A percentile compares a stretch with the other conserved stretches of the same genome.
Evolutionary conservation across 37 sponge, comb jelly and placozoan genomes (phyloP).

Genomic region (Haliclona indistincta): DNA sequence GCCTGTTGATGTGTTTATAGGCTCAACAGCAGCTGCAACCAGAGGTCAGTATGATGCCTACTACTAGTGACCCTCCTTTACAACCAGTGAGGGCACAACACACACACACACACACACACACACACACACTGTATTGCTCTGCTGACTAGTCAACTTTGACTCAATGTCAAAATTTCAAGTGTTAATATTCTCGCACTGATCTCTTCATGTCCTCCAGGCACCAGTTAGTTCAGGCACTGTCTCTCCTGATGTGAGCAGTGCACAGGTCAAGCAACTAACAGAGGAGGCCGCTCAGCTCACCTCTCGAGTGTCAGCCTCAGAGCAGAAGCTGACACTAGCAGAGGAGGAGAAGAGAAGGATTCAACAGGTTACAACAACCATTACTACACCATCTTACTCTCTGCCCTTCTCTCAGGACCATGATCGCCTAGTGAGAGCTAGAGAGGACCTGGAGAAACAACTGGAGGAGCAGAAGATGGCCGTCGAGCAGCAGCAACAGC

Average conservation of each 20-base stretch:
- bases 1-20: too few relatives aligned
- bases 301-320: conserved; percentile 39
- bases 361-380: conserved; percentile 28
- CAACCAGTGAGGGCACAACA: too few relatives aligned
- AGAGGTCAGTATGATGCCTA: too few relatives aligned
- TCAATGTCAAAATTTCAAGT: too few relatives aligned
- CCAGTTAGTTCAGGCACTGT: background rate
- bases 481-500: conserved; percentile 59
- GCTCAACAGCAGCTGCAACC: too few relatives aligned
- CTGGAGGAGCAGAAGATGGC: conserved; percentile 63
- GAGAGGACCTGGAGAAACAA: conserved; percentile 66
- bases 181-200: too few relatives aligned
- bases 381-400: background rate
- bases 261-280: background rate
- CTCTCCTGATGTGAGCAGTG: background rate
- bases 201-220: too few relatives aligned
- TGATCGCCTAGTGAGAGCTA: conserved; percentile 37
- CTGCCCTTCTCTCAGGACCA: conserved; percentile 50
- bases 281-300: conserved; percentile 19
- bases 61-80: too few relatives aligned
- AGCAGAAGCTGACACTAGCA: conserved; percentile 60
- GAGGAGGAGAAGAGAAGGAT: conserved; percentile 72
- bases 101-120: too few relatives aligned
- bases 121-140: too few relatives aligned
- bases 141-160: too few relatives aligned